These are phyloP conservation scores for Hippocampus barbouri DNA, from an alignment of 2,113 vertebrate genomes.

Conservation along the genomic window DNA sequence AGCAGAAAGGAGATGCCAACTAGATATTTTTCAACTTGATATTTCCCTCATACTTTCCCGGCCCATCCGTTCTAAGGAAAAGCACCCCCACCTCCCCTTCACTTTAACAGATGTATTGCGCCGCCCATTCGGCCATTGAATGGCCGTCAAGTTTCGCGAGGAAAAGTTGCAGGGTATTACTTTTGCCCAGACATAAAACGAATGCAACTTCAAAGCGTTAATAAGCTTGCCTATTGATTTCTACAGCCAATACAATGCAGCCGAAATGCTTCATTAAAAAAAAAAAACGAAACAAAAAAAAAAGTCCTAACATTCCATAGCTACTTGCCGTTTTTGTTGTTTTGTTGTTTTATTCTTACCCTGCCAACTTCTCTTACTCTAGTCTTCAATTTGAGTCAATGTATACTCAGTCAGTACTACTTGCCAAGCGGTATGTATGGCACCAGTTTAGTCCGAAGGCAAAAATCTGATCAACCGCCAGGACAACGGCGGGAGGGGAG, in stretches of 20 bases:
- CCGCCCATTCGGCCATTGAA: slow-evolving; percentile 61
- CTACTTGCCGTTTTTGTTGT: not conserved
- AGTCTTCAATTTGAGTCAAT: not conserved
- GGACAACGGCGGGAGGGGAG: too few relatives aligned
- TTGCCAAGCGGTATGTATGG: too few relatives aligned
- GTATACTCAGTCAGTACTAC: too few relatives aligned
- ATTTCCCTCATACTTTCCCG: slow-evolving; percentile 55
- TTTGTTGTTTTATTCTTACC: not conserved
- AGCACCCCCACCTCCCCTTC: slow-evolving; percentile 43
- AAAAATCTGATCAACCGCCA: too few relatives aligned
- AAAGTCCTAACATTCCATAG: not conserved
- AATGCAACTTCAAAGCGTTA: slow-evolving; percentile 8
- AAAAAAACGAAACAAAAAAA: not conserved
- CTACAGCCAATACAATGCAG: not conserved
- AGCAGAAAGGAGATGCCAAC: slow-evolving; percentile 50
- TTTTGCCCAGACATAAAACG: not conserved
- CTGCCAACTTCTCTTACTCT: not conserved
- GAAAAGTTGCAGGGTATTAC: not conserved
- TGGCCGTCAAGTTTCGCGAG: slow-evolving; percentile 31
- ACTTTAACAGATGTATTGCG: slow-evolving; percentile 51
- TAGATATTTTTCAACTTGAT: slow-evolving; percentile 58
- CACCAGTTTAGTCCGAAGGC: too few relatives aligned
- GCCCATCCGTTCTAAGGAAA: slow-evolving; percentile 63
- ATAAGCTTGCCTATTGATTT: not conserved
- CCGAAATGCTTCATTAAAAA: not conserved